phyloP scores from a whole-genome alignment of 1,140 invertebrate genomes.

The Papilio helenus region DNA sequence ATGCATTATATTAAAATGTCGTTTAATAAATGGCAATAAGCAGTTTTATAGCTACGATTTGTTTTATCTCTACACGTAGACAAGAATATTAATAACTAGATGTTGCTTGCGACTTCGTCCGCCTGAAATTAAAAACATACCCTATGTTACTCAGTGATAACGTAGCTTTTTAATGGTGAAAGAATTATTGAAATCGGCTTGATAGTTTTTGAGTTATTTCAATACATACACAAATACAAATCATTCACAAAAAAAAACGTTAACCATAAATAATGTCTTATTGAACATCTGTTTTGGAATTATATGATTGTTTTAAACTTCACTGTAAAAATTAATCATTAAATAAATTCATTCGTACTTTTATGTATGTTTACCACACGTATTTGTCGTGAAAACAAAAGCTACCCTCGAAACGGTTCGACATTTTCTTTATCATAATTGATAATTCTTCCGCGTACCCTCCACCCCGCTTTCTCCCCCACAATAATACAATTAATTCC shows the following conservation, averaged over 20 bases:
- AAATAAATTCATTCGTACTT: not conserved
- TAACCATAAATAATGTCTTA: too few relatives aligned
- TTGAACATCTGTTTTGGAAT: too few relatives aligned
- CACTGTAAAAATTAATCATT: not conserved
- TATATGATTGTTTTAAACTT: not conserved
- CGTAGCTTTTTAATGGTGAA: too few relatives aligned
- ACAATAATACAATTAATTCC: conserved; percentile 83
- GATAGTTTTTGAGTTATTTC: too few relatives aligned
- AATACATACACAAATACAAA: too few relatives aligned
- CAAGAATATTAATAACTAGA: not conserved
- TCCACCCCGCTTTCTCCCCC: conserved; percentile 64
- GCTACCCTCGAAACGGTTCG: conserved; percentile 48
- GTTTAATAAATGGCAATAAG: not conserved
- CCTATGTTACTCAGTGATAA: too few relatives aligned
- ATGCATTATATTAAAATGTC: not conserved
- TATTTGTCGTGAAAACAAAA: conserved; percentile 28
- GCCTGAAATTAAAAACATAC: too few relatives aligned
- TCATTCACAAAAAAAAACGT: too few relatives aligned
- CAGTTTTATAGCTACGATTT: not conserved
- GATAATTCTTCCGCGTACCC: conserved; percentile 82
- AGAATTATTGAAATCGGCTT: too few relatives aligned
- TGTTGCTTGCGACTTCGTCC: too few relatives aligned
- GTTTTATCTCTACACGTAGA: not conserved
- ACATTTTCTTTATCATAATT: conserved; percentile 79
- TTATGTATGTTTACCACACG: not conserved